Evolutionary conservation across 2,888 invertebrate species (phyloP).

Genomic region (Salpingus planirostris): DNA sequence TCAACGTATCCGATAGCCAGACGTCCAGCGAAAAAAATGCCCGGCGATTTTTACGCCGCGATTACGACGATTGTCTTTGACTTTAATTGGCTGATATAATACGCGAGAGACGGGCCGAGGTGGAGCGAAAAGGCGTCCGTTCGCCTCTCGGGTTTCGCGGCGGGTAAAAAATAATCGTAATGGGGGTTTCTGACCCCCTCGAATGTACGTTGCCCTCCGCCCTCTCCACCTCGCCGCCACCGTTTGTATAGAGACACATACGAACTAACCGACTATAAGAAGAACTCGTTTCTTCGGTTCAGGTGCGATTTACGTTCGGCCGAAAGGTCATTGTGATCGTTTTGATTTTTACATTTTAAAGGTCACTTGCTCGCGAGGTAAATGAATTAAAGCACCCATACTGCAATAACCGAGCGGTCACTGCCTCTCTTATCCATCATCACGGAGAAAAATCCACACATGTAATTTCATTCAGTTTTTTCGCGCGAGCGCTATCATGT

Average conservation of each 20-base stretch:
- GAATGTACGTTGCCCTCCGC: constrained; percentile 8
- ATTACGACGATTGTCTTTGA: too few relatives aligned
- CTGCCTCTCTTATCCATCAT: too few relatives aligned
- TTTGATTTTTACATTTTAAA: constrained; percentile 36
- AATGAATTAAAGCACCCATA: constrained; percentile 27
- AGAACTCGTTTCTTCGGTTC: constrained; percentile 31
- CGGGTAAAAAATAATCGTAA: too few relatives aligned
- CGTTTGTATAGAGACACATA: constrained; percentile 17
- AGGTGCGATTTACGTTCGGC: constrained; percentile 25
- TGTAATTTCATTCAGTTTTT: too few relatives aligned
- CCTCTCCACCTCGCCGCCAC: not conserved
- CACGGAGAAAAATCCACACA: too few relatives aligned
- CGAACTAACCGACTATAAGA: too few relatives aligned
- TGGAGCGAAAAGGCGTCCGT: too few relatives aligned
- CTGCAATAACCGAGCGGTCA: constrained; percentile 24
- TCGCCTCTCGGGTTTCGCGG: too few relatives aligned
- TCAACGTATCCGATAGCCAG: constrained; percentile 25
- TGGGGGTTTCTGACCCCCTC: constrained; percentile 12
- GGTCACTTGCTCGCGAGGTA: constrained; percentile 39
- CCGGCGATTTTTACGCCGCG: too few relatives aligned
- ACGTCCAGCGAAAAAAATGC: constrained; percentile 21
- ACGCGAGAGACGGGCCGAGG: too few relatives aligned
- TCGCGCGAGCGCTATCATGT: too few relatives aligned
- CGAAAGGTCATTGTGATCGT: constrained; percentile 35
- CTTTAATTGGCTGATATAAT: too few relatives aligned